Percentiles rank a stretch among this genome's conserved stretches.
phyloP scores from a whole-genome alignment of 2,113 vertebrate genomes.

The Dasyornis broadbenti region DNA sequence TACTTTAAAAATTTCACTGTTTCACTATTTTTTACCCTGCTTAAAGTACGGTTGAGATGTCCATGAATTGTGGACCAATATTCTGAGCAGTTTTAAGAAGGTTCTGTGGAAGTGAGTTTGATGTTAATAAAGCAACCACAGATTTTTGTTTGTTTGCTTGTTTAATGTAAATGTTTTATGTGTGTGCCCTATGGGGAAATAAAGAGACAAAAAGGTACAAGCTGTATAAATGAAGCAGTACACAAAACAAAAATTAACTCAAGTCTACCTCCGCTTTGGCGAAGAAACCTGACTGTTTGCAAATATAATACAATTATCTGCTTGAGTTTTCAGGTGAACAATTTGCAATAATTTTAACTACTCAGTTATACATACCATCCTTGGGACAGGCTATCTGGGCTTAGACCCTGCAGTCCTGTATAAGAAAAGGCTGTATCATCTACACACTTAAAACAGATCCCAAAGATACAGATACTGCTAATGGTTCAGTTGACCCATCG shows the following conservation, averaged over 20 bases:
- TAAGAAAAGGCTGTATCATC: not conserved
- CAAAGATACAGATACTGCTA: not conserved
- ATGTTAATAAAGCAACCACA: not conserved
- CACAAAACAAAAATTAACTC: not conserved
- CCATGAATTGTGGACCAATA: not conserved
- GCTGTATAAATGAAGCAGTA: not conserved
- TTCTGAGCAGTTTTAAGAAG: not conserved
- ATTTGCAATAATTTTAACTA: not conserved
- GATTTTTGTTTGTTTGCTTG: not conserved
- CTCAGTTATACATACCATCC: not conserved
- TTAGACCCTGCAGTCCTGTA: not conserved
- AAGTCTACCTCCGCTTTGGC: not conserved
- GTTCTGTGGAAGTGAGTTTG: not conserved
- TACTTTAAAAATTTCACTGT: not conserved
- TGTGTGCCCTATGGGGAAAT: not conserved
- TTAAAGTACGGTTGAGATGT: not conserved
- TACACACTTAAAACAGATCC: not conserved
- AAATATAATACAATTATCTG: not conserved
- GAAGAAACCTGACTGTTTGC: not conserved
- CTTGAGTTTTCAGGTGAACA: not conserved
- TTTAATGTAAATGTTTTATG: constrained; percentile 18
- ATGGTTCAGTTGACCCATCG: not conserved
- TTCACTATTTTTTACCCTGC: not conserved
- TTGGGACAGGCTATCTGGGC: not conserved
- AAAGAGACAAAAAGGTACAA: not conserved